Evolutionary conservation across 1,140 invertebrate genomes (phyloP).

Genomic region (Euglossa dilemma): DNA sequence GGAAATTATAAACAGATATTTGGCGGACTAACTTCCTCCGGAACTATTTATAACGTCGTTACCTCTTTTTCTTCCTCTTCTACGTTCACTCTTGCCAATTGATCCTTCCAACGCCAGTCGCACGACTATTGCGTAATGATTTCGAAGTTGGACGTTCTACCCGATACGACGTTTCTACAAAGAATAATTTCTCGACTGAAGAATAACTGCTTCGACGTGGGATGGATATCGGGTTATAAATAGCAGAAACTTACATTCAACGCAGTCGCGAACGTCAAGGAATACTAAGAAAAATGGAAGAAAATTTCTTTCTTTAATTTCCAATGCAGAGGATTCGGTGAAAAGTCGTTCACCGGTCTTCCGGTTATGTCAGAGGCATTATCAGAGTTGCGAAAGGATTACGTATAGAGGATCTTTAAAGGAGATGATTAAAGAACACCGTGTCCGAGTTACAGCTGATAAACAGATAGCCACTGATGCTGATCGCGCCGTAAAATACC

Average conservation of each 20-base stretch:
- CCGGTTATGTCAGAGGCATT: neutral
- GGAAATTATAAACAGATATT: neutral
- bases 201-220: too few relatives aligned
- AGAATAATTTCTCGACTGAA: too few relatives aligned
- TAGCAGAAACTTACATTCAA: too few relatives aligned
- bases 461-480: neutral
- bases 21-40: neutral
- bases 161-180: too few relatives aligned
- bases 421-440: neutral
- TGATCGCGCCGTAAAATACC: neutral
- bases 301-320: too few relatives aligned
- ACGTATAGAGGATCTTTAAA: neutral
- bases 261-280: too few relatives aligned
- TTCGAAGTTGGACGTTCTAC: too few relatives aligned
- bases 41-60: neutral
- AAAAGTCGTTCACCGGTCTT: too few relatives aligned
- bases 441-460: neutral
- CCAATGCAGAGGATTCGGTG: too few relatives aligned
- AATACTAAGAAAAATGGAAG: too few relatives aligned
- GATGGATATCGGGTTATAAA: too few relatives aligned
- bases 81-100: neutral
- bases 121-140: neutral
- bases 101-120: neutral
- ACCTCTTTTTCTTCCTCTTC: neutral
- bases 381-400: conserved; percentile 10